Evolutionary conservation across 1,140 invertebrate species (phyloP), one percentile per base, ranked within the genome.

Genomic region (Mylabris phalerata): DNA sequence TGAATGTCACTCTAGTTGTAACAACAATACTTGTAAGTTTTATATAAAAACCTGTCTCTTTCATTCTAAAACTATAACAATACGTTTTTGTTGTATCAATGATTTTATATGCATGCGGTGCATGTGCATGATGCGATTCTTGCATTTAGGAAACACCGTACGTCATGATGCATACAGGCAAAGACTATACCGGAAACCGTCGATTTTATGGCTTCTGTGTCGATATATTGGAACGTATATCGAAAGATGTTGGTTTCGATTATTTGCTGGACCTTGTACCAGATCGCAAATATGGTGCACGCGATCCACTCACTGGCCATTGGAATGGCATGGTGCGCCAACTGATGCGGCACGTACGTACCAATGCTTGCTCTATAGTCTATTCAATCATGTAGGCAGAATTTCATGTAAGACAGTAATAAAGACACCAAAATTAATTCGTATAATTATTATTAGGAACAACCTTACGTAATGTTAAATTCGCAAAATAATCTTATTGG

Each of bases 391-490:
- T 19, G 19, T 19, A 19, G 19, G 1, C 19, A 19, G 19, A 19
- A 19, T 19, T 19, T 19, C 19, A 19, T 19, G 19, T 19, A 13
- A 13, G 13, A 13, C 13, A 1, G 13, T 13, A 13, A 13, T 13
- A 13, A 13, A 13, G 13, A 13, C 13, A 13, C 13, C 13, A 13
- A 13, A 19, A 19, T 19, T 19, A 19, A 19, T 19, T 19, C 19
- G 19, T 32, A 32, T 32, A 5, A 32, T 32, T 32, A 32, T 45
- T 39, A 59, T 32, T 63, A 96, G 93, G 94, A 96, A 75, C 88
- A 88, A 66, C 95, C 95, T 0, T 98, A 97, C 76, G 92, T 98
- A 32, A 97, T 97, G 93, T 81, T 93, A 39, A 92, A 88, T 69
- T 81, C 86, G 58, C 87, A 91, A 51, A 82, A 82, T 63, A 90